Base-by-base conservation (phyloP, 2,113 vertebrate genomes). In the Cottus gobio region DNA sequence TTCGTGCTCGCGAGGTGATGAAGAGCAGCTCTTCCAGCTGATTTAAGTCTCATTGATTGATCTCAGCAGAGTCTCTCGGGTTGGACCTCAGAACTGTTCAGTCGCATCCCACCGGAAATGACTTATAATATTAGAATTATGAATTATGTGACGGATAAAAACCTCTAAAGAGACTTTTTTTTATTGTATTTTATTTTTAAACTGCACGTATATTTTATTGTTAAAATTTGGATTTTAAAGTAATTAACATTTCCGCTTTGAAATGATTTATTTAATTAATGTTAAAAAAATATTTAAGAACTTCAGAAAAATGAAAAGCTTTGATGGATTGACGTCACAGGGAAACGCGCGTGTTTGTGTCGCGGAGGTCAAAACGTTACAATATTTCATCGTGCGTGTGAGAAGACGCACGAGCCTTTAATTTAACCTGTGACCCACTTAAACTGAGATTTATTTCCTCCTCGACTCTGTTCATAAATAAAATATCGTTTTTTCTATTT, bases 11-110 rank as follows among this genome's bases (percentile, higher is more conserved):
- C n/a, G 54, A 57, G 24, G 54, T 58, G 57, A 58, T 58, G 57
- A 56, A n/a, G 2, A 56, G 63, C 50, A 52, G 52, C 37, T 75
- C 48, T 2, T 15, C 5, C 77, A 61, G 24, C 3, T 67, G 62
- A 73, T 80, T 66, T 73, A 39, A 80, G 65, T 56, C 18, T 60
- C 63, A 62, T 31, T 28, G 71, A 81, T 81, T 63, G 44, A 52
- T 42, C 20, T 24, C 31, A 24, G n/a, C n/a, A n/a, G n/a, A n/a
- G n/a, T n/a, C n/a, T n/a, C n/a, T n/a, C n/a, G n/a, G n/a, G n/a
- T n/a, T n/a, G n/a, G n/a, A n/a, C n/a, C n/a, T n/a, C n/a, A n/a
- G n/a, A n/a, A n/a, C n/a, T n/a, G 31, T 58, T 68, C 70, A 30
- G n/a, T n/a, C n/a, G n/a, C 61, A 26, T 1, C 37, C 42, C 1